phyloP scores from a whole-genome alignment of 2,888 invertebrate genomes.

The Anaspis maculata region DNA sequence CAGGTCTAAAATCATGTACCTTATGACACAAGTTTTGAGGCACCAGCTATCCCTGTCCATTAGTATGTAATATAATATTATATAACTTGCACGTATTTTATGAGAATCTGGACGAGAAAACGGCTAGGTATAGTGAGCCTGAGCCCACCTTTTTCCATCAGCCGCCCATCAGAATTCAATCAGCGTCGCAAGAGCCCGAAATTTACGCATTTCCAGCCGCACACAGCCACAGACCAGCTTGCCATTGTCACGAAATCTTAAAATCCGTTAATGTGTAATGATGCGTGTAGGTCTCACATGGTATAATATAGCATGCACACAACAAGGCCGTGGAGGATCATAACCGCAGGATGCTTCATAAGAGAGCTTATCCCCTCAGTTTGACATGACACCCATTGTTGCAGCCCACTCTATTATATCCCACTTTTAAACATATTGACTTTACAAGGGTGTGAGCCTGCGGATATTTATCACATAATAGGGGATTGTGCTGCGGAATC shows the following conservation, averaged over 20 bases:
- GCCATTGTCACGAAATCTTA: slow-evolving; percentile 12
- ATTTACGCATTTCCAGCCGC: too few species aligned
- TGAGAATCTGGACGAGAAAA: too few species aligned
- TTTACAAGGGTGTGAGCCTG: slow-evolving; percentile 35
- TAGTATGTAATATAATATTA: too few species aligned
- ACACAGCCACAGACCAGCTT: too few species aligned
- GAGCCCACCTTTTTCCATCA: too few species aligned
- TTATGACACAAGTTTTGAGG: too few species aligned
- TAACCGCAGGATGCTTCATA: slow-evolving; percentile 19
- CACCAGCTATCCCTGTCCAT: too few species aligned
- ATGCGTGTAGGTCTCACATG: slow-evolving; percentile 27
- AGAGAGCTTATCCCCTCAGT: slow-evolving; percentile 24
- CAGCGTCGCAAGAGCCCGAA: too few species aligned
- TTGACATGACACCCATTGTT: slow-evolving; percentile 40
- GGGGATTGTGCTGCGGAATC: neutral
- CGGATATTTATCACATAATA: slow-evolving; percentile 23
- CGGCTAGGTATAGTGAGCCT: too few species aligned
- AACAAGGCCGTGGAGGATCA: slow-evolving; percentile 8
- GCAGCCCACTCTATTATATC: slow-evolving; percentile 39
- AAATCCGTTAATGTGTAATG: slow-evolving; percentile 33
- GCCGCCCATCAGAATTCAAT: too few species aligned
- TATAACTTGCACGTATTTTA: too few species aligned
- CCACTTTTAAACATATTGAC: slow-evolving; percentile 40
- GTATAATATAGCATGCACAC: slow-evolving; percentile 6
- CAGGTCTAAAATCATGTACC: too few species aligned